phyloP scores from a whole-genome alignment of 1,140 invertebrate genomes.

The Heliconius nattereri region DNA sequence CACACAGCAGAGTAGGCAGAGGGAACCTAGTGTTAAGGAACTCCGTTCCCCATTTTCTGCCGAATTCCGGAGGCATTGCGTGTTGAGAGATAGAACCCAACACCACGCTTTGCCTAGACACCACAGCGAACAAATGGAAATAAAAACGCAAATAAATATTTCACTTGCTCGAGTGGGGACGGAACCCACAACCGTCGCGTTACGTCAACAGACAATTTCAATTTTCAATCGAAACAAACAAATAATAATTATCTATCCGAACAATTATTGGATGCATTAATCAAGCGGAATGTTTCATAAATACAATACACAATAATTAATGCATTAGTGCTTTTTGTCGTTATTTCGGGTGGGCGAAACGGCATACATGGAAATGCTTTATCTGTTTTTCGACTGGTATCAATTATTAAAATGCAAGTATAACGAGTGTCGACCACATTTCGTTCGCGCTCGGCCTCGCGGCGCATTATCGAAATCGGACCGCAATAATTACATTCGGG shows the following conservation, averaged over 20 bases:
- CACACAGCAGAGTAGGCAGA: too few species aligned
- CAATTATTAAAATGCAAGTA: constrained; percentile 78
- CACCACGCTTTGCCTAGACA: too few species aligned
- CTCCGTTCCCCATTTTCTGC: too few species aligned
- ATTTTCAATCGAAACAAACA: constrained; percentile 33
- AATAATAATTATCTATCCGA: constrained; percentile 41
- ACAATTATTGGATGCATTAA: constrained; percentile 44
- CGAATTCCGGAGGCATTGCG: too few species aligned
- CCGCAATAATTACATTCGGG: constrained; percentile 78
- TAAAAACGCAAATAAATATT: too few species aligned
- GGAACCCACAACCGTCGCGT: too few species aligned
- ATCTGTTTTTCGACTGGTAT: constrained; percentile 64
- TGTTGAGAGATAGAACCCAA: too few species aligned
- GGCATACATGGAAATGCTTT: constrained; percentile 59
- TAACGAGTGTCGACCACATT: constrained; percentile 73
- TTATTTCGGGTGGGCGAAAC: constrained; percentile 39
- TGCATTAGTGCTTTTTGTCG: constrained; percentile 32
- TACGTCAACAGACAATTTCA: not conserved
- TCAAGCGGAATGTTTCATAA: constrained; percentile 36
- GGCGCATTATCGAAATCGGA: constrained; percentile 77
- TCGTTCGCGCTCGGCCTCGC: constrained; percentile 65
- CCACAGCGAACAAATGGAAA: too few species aligned
- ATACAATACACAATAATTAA: constrained; percentile 34
- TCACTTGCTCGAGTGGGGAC: too few species aligned
- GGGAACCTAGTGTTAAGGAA: too few species aligned